A percentile compares a stretch with the other conserved stretches of the same genome.
Evolutionary conservation across 1,140 invertebrate genomes (phyloP).

Genomic region (Tyrophagus putrescentiae): DNA sequence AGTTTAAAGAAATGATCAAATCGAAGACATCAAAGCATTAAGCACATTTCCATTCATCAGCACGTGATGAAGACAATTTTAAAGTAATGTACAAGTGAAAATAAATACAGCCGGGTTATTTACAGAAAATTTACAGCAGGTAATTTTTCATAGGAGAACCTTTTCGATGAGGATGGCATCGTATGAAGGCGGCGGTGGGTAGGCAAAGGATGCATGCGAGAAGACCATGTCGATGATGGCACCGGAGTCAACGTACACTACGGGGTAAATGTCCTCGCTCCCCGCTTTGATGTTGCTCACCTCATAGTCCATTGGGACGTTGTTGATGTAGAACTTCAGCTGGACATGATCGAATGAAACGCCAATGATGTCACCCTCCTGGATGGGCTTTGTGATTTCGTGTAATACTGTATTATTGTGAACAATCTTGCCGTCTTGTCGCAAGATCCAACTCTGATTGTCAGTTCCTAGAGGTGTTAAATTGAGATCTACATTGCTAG

Average conservation of each 20-base stretch:
- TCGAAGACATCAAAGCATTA: slow-evolving; percentile 31
- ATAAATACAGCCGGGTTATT: not conserved
- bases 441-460: slow-evolving; percentile 75
- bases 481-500: slow-evolving; percentile 68
- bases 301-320: slow-evolving; percentile 65
- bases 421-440: slow-evolving; percentile 68
- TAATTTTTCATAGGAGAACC: slow-evolving; percentile 60
- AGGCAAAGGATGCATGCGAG: slow-evolving; percentile 68
- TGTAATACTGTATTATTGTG: slow-evolving; percentile 65
- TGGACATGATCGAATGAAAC: slow-evolving; percentile 91
- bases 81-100: not conserved
- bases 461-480: slow-evolving; percentile 65
- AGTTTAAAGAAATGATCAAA: slow-evolving; percentile 80
- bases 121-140: not conserved
- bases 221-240: slow-evolving; percentile 88
- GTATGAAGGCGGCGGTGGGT: slow-evolving; percentile 70
- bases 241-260: slow-evolving; percentile 89
- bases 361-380: slow-evolving; percentile 88
- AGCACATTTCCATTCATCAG: not conserved
- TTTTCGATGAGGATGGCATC: slow-evolving; percentile 95
- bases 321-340: slow-evolving; percentile 88
- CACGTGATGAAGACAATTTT: not conserved
- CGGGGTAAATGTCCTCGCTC: slow-evolving; percentile 72
- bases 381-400: slow-evolving; percentile 43
- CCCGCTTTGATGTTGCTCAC: slow-evolving; percentile 69